phyloP scores from a whole-genome alignment of 2,113 vertebrate genomes.

The Silurus glanis region DNA sequence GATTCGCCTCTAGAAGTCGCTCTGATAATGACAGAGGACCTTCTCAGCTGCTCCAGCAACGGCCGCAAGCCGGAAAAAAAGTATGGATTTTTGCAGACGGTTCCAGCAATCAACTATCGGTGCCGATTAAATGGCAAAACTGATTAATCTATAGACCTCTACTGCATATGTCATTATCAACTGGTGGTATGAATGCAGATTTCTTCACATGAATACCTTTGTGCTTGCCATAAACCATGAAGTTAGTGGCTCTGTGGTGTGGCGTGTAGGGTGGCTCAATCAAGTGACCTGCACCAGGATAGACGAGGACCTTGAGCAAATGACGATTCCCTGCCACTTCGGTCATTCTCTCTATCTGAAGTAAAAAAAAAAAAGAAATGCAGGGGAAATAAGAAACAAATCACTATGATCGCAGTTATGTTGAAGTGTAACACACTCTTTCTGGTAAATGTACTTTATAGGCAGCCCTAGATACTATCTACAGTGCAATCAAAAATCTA shows the following conservation, averaged over 20 bases:
- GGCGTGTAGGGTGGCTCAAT: slow-evolving; percentile 73
- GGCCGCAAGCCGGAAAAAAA: no score
- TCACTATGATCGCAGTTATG: not conserved
- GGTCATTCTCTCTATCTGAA: slow-evolving; percentile 65
- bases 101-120: no score
- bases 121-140: no score
- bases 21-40: no score
- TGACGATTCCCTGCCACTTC: slow-evolving; percentile 62
- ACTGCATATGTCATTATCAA: not conserved
- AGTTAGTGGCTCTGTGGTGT: slow-evolving; percentile 62
- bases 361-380: not conserved
- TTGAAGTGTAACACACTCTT: not conserved
- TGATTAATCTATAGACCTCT: no score
- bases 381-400: not conserved
- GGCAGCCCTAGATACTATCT: not conserved
- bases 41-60: no score
- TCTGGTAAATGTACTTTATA: not conserved
- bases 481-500: not conserved
- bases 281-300: slow-evolving; percentile 69
- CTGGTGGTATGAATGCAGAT: no score
- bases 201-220: slow-evolving; percentile 47
- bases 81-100: no score
- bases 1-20: no score
- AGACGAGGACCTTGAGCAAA: slow-evolving; percentile 61
- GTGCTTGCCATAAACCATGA: not conserved